phyloP scores from a whole-genome alignment of 2,113 vertebrate genomes.

The Nettapus auritus region DNA sequence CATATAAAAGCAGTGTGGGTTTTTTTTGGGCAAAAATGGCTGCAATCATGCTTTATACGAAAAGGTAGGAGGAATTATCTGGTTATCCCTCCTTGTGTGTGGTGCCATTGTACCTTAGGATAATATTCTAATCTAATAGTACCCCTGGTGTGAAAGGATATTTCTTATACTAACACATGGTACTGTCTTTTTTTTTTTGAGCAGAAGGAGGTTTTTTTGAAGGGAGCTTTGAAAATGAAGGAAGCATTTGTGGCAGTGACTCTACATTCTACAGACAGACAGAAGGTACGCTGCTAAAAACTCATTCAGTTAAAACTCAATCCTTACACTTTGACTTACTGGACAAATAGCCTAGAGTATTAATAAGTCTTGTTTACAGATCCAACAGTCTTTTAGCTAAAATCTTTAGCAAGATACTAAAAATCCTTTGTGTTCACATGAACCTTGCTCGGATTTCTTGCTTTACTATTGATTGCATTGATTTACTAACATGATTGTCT shows the following conservation, averaged over 20 bases:
- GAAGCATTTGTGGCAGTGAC: slow-evolving; percentile 91
- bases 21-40: background rate
- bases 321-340: background rate
- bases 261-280: slow-evolving; percentile 92
- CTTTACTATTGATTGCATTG: too few relatives aligned
- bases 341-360: background rate
- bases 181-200: background rate
- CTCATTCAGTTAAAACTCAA: background rate
- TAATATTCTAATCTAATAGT: background rate
- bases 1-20: background rate
- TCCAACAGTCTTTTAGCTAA: background rate
- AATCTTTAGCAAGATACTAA: background rate
- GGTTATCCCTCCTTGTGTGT: background rate
- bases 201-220: slow-evolving; percentile 87
- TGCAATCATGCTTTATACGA: background rate
- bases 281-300: slow-evolving; percentile 83
- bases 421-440: background rate
- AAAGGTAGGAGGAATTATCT: background rate
- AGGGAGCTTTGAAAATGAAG: slow-evolving; percentile 91
- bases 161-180: fast-evolving
- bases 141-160: background rate
- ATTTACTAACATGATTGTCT: background rate
- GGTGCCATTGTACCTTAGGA: background rate
- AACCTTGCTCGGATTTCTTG: background rate
- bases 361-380: background rate